Percentiles rank a stretch among this genome's conserved stretches.
phyloP scores from a whole-genome alignment of 2,888 invertebrate genomes.

The Phortica magna region DNA sequence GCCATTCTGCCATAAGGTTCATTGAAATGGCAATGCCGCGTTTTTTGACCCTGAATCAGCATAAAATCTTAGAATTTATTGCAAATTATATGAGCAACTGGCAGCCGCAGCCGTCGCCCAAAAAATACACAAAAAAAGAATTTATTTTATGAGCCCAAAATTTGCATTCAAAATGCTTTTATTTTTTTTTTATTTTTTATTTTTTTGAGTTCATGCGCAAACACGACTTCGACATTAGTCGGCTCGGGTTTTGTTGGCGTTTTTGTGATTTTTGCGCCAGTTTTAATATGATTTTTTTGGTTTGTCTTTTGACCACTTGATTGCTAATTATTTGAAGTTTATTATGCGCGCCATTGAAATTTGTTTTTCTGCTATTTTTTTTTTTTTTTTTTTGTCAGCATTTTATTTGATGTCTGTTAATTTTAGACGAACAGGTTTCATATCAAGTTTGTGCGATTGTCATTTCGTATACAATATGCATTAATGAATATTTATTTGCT shows the following conservation, averaged over 20 bases:
- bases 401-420: slow-evolving; percentile 43
- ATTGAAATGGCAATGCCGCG: slow-evolving; percentile 56
- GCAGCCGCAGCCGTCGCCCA: slow-evolving; percentile 27
- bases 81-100: slow-evolving; percentile 55
- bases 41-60: slow-evolving; percentile 59
- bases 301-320: background rate
- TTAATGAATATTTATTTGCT: slow-evolving; percentile 56
- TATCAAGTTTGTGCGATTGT: background rate
- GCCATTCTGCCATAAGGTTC: slow-evolving; percentile 49
- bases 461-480: slow-evolving; percentile 50
- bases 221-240: background rate
- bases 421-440: slow-evolving; percentile 60
- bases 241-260: slow-evolving; percentile 59
- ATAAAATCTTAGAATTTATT: slow-evolving; percentile 65
- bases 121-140: slow-evolving; percentile 19
- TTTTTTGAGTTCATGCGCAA: background rate
- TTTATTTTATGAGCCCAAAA: slow-evolving; percentile 43
- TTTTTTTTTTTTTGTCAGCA: slow-evolving; percentile 39
- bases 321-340: slow-evolving; percentile 30
- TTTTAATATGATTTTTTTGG: slow-evolving; percentile 15
- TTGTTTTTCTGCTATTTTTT: slow-evolving; percentile 46
- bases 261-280: slow-evolving; percentile 40
- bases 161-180: slow-evolving; percentile 52
- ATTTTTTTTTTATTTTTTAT: slow-evolving; percentile 2
- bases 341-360: slow-evolving; percentile 49